These are phyloP conservation scores for Sipha maydis DNA, from an alignment of 2,888 invertebrate genomes.

Conservation along the genomic window DNA sequence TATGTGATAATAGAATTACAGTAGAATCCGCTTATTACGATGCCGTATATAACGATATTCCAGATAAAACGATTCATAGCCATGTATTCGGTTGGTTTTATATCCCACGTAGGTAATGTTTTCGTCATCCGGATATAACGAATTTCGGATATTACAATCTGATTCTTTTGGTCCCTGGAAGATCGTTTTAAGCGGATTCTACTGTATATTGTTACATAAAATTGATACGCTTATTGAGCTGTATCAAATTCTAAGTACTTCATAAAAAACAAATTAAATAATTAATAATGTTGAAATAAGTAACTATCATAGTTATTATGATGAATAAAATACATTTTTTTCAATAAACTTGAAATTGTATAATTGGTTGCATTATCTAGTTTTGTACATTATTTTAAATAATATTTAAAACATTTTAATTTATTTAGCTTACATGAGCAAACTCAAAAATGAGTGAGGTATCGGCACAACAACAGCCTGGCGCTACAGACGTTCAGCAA, in stretches of 20 bases:
- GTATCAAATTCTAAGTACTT: background rate
- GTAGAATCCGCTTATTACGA: no score
- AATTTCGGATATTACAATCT: no score
- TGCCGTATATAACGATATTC: no score
- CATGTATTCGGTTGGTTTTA: no score
- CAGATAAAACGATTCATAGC: no score
- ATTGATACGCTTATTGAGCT: no score
- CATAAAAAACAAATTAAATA: background rate
- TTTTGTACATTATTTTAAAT: background rate
- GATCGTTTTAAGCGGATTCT: no score
- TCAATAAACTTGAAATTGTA: background rate
- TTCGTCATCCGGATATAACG: no score
- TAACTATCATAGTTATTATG: background rate
- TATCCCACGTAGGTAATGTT: no score
- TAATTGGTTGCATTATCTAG: background rate
- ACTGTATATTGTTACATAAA: no score
- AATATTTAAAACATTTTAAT: background rate
- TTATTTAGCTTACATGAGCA: slow-evolving; percentile 53
- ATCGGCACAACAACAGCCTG: slow-evolving; percentile 57
- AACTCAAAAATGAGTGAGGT: slow-evolving; percentile 58
- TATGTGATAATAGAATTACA: no score
- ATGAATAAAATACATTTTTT: background rate
- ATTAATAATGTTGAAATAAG: background rate
- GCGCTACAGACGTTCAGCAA: slow-evolving; percentile 55
- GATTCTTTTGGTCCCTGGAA: no score